phyloP scores from a whole-genome alignment of 2,113 vertebrate species.

The Catharus minimus region DNA sequence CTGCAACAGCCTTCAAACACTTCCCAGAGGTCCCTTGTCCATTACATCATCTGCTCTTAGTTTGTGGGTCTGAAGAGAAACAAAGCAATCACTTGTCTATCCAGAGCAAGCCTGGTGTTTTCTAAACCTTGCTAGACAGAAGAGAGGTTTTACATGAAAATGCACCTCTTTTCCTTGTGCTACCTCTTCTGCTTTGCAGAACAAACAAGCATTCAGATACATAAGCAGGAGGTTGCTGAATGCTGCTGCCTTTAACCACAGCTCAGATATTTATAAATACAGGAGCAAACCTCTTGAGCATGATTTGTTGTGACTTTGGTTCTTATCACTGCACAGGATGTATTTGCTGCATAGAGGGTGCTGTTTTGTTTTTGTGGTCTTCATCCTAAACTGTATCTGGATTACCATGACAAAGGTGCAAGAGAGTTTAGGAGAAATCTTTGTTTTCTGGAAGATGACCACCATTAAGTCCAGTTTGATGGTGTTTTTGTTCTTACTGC shows the following conservation, averaged over 20 bases:
- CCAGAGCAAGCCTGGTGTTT: background rate
- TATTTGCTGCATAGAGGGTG: background rate
- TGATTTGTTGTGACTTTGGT: background rate
- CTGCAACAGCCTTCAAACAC: background rate
- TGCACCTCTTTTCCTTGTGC: background rate
- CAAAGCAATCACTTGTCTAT: background rate
- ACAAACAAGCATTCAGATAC: background rate
- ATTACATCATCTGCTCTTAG: background rate
- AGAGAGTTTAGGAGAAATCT: background rate
- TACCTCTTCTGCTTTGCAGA: background rate
- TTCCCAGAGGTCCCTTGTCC: background rate
- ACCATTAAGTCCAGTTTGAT: background rate
- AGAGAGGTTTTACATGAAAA: background rate
- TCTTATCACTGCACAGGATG: background rate
- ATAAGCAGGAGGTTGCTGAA: background rate
- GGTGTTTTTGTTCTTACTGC: background rate
- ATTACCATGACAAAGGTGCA: background rate
- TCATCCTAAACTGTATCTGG: background rate
- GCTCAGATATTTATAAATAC: background rate
- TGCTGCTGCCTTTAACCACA: background rate
- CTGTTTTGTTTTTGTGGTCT: background rate
- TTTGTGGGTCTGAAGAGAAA: background rate
- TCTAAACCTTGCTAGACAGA: background rate
- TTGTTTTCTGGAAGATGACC: background rate
- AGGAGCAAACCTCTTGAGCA: background rate